Evolutionary conservation across 2,113 vertebrate species (phyloP).

Genomic region (Sinocyclocheilus anshuiensis): DNA sequence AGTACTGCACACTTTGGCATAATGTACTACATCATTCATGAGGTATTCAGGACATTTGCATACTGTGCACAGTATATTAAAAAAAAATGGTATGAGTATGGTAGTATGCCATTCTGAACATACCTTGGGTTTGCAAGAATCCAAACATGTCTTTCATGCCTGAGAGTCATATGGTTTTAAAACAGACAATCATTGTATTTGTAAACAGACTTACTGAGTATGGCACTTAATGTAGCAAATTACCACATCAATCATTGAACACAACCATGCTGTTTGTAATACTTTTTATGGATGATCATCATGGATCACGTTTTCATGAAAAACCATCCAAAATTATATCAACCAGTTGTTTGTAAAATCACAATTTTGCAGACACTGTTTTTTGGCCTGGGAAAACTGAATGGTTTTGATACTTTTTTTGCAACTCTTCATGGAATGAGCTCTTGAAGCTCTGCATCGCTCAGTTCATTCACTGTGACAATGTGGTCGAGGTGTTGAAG

Average conservation of each 20-base stretch:
- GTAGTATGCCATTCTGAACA: conserved; percentile 11
- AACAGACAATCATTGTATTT: conserved; percentile 38
- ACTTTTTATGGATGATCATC: not conserved
- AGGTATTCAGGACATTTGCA: not conserved
- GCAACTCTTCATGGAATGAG: conserved; percentile 80
- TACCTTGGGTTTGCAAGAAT: not conserved
- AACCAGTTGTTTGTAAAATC: not conserved
- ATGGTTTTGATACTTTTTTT: not conserved
- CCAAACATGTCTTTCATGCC: not conserved
- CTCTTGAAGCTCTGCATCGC: conserved; percentile 80
- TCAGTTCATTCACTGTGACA: conserved; percentile 84
- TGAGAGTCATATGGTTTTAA: conserved; percentile 38
- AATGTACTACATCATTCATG: not conserved
- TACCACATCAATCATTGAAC: not conserved
- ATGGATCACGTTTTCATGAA: not conserved
- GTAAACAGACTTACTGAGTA: conserved; percentile 32
- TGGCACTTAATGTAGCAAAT: conserved; percentile 43
- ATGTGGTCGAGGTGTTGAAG: conserved; percentile 90
- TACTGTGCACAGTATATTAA: not conserved
- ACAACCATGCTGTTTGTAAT: conserved; percentile 23
- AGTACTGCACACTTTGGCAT: not conserved
- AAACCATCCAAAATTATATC: not conserved
- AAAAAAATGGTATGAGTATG: not conserved
- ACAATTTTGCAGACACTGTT: not conserved
- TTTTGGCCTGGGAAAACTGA: conserved; percentile 5